Evolutionary conservation across 2,797 vertebrate species (phyloP).

Genomic region (Zenarchopterus dispar): DNA sequence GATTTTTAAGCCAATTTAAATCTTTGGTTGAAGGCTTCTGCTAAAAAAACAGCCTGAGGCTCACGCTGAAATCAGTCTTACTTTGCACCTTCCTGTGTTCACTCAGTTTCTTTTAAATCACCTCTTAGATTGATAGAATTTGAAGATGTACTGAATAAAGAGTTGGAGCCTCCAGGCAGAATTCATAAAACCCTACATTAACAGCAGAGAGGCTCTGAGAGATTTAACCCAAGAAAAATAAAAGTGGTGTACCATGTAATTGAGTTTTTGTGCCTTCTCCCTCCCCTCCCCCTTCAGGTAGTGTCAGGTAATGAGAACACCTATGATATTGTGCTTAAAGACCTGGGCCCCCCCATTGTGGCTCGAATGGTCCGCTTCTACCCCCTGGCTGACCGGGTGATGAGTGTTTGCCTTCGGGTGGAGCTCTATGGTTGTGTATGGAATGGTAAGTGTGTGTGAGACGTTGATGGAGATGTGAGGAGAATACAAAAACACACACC

Average conservation of each 20-base stretch:
- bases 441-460: slow-evolving; percentile 81
- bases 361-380: slow-evolving; percentile 91
- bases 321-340: slow-evolving; percentile 91
- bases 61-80: slow-evolving; percentile 6
- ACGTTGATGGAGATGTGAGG: neutral
- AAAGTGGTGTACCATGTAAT: slow-evolving; percentile 21
- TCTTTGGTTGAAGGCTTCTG: slow-evolving; percentile 5
- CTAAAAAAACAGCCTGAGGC: slow-evolving; percentile 14
- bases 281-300: slow-evolving; percentile 77
- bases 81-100: slow-evolving; percentile 8
- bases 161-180: slow-evolving; percentile 21
- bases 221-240: neutral
- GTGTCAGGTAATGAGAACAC: slow-evolving; percentile 94
- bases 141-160: slow-evolving; percentile 33
- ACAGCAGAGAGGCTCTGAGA: slow-evolving; percentile 6
- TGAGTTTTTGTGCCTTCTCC: slow-evolving; percentile 35
- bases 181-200: slow-evolving; percentile 23
- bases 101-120: slow-evolving; percentile 16
- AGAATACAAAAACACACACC: slow-evolving; percentile 7
- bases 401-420: slow-evolving; percentile 96
- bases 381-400: slow-evolving; percentile 91
- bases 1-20: slow-evolving; percentile 21
- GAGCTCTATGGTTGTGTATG: slow-evolving; percentile 95
- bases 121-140: slow-evolving; percentile 21
- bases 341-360: slow-evolving; percentile 90